Evolutionary conservation across 2,888 invertebrate genomes (phyloP).

Genomic region (Galerucella calmariensis): DNA sequence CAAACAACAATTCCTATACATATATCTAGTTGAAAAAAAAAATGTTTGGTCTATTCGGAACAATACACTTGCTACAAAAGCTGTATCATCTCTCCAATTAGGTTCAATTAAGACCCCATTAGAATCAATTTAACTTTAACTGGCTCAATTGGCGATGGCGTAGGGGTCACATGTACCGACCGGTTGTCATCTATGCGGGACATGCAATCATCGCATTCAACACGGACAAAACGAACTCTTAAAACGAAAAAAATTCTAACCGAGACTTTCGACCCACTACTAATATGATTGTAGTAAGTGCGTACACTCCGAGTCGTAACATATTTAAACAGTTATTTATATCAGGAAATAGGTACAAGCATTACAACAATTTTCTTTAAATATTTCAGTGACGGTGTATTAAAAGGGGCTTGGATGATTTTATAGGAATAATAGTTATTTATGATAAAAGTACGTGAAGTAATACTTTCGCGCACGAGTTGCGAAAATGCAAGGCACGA

Average conservation of each 20-base stretch:
- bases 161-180: constrained; percentile 63
- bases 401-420: no score
- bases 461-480: no score
- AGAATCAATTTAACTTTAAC: constrained; percentile 65
- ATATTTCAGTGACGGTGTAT: no score
- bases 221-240: constrained; percentile 31
- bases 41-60: neutral
- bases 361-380: constrained; percentile 6
- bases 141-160: constrained; percentile 65
- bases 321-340: neutral
- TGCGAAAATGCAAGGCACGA: no score
- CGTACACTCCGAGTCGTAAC: constrained; percentile 19
- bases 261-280: constrained; percentile 42
- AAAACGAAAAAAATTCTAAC: constrained; percentile 38
- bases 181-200: constrained; percentile 61
- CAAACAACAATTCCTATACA: no score
- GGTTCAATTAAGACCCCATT: constrained; percentile 64
- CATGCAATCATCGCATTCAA: constrained; percentile 57
- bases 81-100: constrained; percentile 63
- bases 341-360: constrained; percentile 18
- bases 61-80: constrained; percentile 60
- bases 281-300: neutral
- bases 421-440: no score
- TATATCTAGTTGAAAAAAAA: neutral
- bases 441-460: no score